These are phyloP conservation scores for Catharus minimus DNA, from an alignment of 2,113 vertebrate species.

Conservation along the genomic window DNA sequence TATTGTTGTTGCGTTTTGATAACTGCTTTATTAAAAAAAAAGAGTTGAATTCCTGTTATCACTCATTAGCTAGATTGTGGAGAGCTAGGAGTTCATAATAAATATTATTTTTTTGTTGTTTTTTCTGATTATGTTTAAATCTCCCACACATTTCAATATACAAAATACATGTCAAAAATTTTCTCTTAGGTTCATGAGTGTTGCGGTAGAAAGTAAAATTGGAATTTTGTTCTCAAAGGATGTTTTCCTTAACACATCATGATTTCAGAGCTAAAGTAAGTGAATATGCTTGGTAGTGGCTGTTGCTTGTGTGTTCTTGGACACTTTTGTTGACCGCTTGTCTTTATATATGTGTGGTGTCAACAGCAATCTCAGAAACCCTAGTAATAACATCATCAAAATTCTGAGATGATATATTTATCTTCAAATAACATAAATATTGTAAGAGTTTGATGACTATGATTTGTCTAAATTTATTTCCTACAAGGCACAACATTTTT, in stretches of 20 bases:
- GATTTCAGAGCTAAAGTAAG: not conserved
- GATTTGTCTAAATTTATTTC: not conserved
- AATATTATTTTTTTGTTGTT: not conserved
- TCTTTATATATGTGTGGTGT: not conserved
- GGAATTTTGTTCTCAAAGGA: not conserved
- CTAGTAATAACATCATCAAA: not conserved
- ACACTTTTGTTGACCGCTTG: not conserved
- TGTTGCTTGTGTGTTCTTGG: not conserved
- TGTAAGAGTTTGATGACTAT: not conserved
- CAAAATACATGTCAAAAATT: not conserved
- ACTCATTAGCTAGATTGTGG: not conserved
- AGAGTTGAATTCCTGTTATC: not conserved
- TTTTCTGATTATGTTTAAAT: not conserved
- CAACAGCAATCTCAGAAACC: not conserved
- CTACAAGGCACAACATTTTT: not conserved
- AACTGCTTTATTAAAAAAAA: not conserved
- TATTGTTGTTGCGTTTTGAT: not conserved
- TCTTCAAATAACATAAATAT: not conserved
- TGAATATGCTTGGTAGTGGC: not conserved
- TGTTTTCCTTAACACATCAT: not conserved
- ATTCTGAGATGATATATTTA: not conserved
- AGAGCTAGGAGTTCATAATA: not conserved
- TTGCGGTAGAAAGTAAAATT: not conserved
- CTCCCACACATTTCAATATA: not conserved
- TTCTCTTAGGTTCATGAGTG: not conserved